phyloP scores from a whole-genome alignment of 2,113 vertebrate genomes.

The Geococcyx californianus region DNA sequence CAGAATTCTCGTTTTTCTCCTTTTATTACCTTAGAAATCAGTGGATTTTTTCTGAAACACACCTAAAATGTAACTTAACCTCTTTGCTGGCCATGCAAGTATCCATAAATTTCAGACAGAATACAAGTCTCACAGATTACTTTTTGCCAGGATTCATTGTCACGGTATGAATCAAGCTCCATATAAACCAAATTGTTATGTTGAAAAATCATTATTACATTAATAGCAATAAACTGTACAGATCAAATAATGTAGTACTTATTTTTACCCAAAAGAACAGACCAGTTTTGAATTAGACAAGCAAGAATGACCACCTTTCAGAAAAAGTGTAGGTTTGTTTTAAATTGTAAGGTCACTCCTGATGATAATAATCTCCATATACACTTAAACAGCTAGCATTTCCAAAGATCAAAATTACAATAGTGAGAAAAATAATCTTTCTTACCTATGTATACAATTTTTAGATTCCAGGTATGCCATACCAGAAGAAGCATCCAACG shows the following conservation, averaged over 20 bases:
- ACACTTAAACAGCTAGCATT: not conserved
- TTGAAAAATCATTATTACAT: not conserved
- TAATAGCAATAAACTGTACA: not conserved
- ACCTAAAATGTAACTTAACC: not conserved
- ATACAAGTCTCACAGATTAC: not conserved
- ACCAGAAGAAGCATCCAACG: conserved; percentile 90
- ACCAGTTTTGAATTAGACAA: not conserved
- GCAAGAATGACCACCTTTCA: not conserved
- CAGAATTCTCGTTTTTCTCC: not conserved
- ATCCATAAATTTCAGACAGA: not conserved
- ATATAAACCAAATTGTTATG: not conserved
- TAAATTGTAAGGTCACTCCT: rapidly evolving
- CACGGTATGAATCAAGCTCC: not conserved
- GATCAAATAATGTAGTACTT: not conserved
- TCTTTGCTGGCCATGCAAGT: not conserved
- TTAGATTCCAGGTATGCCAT: conserved; percentile 96
- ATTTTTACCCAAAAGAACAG: not conserved
- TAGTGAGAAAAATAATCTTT: not conserved
- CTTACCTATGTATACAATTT: conserved; percentile 97
- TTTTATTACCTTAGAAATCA: not conserved
- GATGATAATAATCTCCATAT: not conserved
- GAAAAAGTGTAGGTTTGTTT: not conserved
- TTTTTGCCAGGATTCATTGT: not conserved
- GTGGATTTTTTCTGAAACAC: not conserved
- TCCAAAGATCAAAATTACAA: not conserved